These are phyloP conservation scores for Thalassophryne amazonica DNA, from an alignment of 2,797 vertebrate genomes.

Conservation along the genomic window DNA sequence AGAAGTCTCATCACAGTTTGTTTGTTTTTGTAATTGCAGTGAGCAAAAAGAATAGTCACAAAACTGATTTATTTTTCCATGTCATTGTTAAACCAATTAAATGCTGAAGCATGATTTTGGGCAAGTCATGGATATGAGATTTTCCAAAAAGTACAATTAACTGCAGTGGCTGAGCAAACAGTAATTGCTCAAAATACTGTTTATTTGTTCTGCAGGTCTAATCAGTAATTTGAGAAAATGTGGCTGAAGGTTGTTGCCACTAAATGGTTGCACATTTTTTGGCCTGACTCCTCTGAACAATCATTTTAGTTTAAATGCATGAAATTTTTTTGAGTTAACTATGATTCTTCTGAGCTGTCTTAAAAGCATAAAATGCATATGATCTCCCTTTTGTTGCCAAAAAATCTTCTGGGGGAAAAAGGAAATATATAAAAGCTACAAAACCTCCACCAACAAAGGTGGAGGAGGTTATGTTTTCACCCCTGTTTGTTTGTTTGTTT, in stretches of 20 bases:
- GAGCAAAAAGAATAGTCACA: slow-evolving; percentile 27
- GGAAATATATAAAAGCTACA: no score
- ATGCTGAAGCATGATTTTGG: slow-evolving; percentile 33
- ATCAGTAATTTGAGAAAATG: slow-evolving; percentile 17
- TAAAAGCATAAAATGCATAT: background rate
- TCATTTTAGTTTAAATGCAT: background rate
- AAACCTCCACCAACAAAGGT: no score
- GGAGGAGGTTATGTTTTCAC: no score
- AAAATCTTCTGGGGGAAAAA: no score
- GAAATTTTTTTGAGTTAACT: no score
- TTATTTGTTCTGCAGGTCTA: slow-evolving; percentile 13
- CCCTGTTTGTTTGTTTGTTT: no score
- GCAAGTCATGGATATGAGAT: slow-evolving; percentile 32
- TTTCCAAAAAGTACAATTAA: slow-evolving; percentile 45
- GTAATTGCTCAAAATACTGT: slow-evolving; percentile 25
- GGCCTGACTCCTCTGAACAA: background rate
- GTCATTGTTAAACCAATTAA: slow-evolving; percentile 50
- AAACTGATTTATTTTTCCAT: no score
- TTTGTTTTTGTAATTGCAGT: slow-evolving; percentile 21
- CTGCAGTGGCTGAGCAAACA: slow-evolving; percentile 21
- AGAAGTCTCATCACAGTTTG: slow-evolving; percentile 6
- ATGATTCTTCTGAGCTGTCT: background rate
- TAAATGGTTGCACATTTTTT: slow-evolving; percentile 1
- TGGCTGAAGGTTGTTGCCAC: background rate
- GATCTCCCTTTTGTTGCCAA: no score